A percentile compares a stretch with the other conserved stretches of the same genome.
Conservation (phyloP, 2,113 vertebrate genomes). For the Mirounga angustirostris region DNA sequence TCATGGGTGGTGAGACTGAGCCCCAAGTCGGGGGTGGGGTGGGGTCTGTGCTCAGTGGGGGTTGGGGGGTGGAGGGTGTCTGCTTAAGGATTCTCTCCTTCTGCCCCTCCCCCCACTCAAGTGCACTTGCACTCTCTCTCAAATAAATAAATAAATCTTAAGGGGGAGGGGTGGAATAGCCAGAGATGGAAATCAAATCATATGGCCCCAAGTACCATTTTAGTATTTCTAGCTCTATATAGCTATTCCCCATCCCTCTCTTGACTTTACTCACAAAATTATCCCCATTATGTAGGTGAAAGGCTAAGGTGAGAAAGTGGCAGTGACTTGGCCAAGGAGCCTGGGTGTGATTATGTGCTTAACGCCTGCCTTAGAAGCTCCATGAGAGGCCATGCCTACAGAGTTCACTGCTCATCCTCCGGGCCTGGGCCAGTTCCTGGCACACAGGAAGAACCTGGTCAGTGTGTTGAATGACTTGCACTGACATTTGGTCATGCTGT, state of each 20-base stretch:
- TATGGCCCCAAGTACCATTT: neutral
- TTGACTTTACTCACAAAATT: neutral
- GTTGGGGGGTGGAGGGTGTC: too few species aligned
- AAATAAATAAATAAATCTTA: neutral
- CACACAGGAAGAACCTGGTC: neutral
- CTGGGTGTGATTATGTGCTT: rapidly evolving
- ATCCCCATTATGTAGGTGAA: neutral
- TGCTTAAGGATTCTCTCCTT: neutral
- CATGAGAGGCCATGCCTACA: rapidly evolving
- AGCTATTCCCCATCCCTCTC: neutral
- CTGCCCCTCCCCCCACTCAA: neutral
- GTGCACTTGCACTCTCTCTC: neutral
- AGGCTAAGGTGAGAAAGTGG: neutral
- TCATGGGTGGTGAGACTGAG: neutral
- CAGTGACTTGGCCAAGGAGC: neutral
- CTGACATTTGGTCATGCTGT: neutral
- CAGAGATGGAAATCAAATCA: neutral
- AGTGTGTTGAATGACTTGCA: neutral
- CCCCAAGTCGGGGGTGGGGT: too few species aligned
- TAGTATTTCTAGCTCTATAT: neutral
- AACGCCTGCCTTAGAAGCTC: too few species aligned
- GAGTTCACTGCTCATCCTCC: neutral
- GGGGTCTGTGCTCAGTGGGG: too few species aligned
- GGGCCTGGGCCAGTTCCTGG: rapidly evolving
- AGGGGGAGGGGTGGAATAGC: neutral